Evolutionary conservation across 1,140 invertebrate genomes (phyloP).

Genomic region (Procambarus clarkii): DNA sequence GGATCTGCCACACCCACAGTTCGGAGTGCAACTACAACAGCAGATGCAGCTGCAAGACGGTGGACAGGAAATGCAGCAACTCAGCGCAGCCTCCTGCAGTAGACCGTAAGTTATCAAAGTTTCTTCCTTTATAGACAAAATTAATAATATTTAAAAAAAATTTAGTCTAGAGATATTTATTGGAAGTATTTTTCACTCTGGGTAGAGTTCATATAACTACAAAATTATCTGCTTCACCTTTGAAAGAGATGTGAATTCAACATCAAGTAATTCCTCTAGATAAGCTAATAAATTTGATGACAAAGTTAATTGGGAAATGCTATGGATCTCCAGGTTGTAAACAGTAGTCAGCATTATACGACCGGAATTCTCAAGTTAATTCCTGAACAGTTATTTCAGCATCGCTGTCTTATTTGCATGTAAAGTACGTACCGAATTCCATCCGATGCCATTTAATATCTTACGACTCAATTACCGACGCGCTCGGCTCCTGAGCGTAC

Average conservation of each 20-base stretch:
- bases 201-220: too few species aligned
- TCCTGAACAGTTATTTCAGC: not conserved
- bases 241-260: too few species aligned
- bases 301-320: too few species aligned
- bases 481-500: not conserved
- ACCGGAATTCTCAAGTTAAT: not conserved
- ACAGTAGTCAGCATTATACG: too few species aligned
- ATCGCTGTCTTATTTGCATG: not conserved
- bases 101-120: constrained; percentile 13
- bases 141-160: too few species aligned
- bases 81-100: constrained; percentile 4
- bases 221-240: too few species aligned
- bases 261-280: too few species aligned
- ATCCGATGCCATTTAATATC: not conserved
- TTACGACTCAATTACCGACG: not conserved
- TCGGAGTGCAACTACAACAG: constrained; percentile 30
- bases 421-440: not conserved
- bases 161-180: too few species aligned
- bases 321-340: too few species aligned
- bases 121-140: too few species aligned
- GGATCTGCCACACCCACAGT: constrained; percentile 47
- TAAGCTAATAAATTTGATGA: too few species aligned
- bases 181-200: too few species aligned
- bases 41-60: constrained; percentile 29
- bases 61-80: not conserved